Percentiles rank a stretch among this genome's conserved stretches.
phyloP scores from a whole-genome alignment of 2,888 invertebrate genomes.

The Parelbella ahira region DNA sequence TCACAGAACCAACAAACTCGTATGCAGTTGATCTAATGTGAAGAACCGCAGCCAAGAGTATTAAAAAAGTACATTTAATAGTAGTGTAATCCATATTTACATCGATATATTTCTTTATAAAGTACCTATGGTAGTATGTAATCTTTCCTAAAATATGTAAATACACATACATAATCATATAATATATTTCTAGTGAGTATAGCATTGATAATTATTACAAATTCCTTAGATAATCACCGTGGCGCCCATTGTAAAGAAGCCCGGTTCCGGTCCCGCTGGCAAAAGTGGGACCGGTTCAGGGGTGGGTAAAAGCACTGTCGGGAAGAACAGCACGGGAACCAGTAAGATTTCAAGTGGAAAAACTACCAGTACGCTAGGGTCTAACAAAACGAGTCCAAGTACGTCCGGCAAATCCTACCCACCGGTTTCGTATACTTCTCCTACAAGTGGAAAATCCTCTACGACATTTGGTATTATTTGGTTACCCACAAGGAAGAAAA shows the following conservation, averaged over 20 bases:
- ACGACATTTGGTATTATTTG: conserved; percentile 65
- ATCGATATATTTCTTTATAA: too few relatives aligned
- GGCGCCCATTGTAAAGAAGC: conserved; percentile 55
- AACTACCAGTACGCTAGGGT: conserved; percentile 12
- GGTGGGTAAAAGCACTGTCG: conserved; percentile 30
- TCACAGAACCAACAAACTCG: too few relatives aligned
- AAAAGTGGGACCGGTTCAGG: conserved; percentile 44
- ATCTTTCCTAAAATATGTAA: too few relatives aligned
- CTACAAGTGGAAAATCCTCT: conserved; percentile 50
- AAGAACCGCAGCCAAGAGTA: too few relatives aligned
- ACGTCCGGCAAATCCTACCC: conserved; percentile 40
- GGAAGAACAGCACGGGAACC: conserved; percentile 8
- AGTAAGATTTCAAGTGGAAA: conserved; percentile 19
- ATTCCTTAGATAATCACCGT: conserved; percentile 31
- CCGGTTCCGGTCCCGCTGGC: conserved; percentile 42
- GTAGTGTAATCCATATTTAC: too few relatives aligned
- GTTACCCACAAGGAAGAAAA: conserved; percentile 57
- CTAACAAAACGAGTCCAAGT: conserved; percentile 27
- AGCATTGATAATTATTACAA: too few relatives aligned
- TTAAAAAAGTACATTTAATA: too few relatives aligned
- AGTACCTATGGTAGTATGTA: too few relatives aligned
- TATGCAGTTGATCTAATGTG: too few relatives aligned
- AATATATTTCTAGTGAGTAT: too few relatives aligned
- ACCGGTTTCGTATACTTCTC: conserved; percentile 38
- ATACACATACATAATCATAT: too few relatives aligned